Evolutionary conservation across 2,888 invertebrate genomes (phyloP).

Genomic region (Candidula unifasciata): DNA sequence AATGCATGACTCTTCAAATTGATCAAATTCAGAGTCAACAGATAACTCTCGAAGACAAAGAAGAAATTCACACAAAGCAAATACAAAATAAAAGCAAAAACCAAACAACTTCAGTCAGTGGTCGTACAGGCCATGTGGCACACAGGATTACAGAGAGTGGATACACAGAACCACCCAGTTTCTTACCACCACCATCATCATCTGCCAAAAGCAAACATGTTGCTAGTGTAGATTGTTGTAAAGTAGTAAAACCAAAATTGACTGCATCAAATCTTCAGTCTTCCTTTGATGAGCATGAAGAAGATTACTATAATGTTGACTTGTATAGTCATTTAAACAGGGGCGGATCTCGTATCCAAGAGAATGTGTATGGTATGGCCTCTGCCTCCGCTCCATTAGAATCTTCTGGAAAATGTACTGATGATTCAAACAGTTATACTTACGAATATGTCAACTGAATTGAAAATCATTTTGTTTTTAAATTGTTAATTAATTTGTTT

Average conservation of each 20-base stretch:
- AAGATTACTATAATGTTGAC: constrained; percentile 19
- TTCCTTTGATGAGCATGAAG: neutral
- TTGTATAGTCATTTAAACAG: constrained; percentile 7
- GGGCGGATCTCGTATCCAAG: neutral
- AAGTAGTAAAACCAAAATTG: neutral
- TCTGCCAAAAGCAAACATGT: neutral
- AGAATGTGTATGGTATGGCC: constrained; percentile 27
- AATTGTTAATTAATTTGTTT: neutral
- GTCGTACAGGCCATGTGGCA: neutral
- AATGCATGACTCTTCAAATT: neutral
- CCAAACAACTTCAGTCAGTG: neutral
- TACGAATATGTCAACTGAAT: constrained; percentile 1
- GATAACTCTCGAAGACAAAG: neutral
- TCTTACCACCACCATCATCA: neutral
- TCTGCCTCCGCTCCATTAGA: constrained; percentile 13
- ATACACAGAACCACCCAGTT: neutral
- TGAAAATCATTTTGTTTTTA: neutral
- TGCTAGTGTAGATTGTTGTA: no score
- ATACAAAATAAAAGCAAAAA: neutral
- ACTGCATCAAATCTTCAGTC: neutral
- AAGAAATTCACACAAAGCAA: neutral
- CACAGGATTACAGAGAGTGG: neutral
- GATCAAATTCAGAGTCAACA: neutral
- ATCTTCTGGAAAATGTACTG: neutral
- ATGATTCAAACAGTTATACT: neutral